Evolutionary conservation across 2,797 vertebrate species (phyloP), one percentile per base, ranked within the genome.

Genomic region (Anabas testudineus): DNA sequence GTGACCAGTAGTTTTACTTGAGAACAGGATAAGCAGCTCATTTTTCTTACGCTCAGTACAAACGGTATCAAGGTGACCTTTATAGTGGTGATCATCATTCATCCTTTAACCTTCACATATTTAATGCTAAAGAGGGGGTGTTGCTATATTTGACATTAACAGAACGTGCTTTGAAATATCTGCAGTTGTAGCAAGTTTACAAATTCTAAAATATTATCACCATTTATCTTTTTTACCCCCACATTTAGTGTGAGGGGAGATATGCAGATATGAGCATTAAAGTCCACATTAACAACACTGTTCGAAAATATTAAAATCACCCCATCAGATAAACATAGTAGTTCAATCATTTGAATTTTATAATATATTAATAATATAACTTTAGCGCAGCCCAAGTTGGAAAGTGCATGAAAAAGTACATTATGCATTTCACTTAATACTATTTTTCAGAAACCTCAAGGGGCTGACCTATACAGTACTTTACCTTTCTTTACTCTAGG

Each of bases 331-430:
- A 66, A 70, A 47, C 37, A 61, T 2, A 24, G 13, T 16, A 32
- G 30, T 69, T 81, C 71, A 74, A 74, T 74, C 0, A 74, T 48
- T 21, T 59, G 47, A 58, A n/a, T n/a, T n/a, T n/a, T n/a, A n/a
- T n/a, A n/a, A n/a, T n/a, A n/a, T n/a, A n/a, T n/a, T n/a, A n/a
- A n/a, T n/a, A 34, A 8, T 2, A 2, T 34, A 28, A 28, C 28
- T 3, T 28, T 28, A 26, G 26, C 26, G 26, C 32, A 34, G 34
- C 32, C 39, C 19, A 42, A 36, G 52, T 30, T 55, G 1, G 30
- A 28, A 56, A 45, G 22, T 48, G 3, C 30, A 66, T 28, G 21
- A 46, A 56, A 63, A 67, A 37, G 32, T 34, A 28, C 28, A 28
- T 3, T 28, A 28, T 28, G 28, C 32, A 34, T 10, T 32, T 34